These are phyloP conservation scores for Pyrgilauda ruficollis DNA, from an alignment of 2,113 vertebrate genomes.

Conservation along the genomic window DNA sequence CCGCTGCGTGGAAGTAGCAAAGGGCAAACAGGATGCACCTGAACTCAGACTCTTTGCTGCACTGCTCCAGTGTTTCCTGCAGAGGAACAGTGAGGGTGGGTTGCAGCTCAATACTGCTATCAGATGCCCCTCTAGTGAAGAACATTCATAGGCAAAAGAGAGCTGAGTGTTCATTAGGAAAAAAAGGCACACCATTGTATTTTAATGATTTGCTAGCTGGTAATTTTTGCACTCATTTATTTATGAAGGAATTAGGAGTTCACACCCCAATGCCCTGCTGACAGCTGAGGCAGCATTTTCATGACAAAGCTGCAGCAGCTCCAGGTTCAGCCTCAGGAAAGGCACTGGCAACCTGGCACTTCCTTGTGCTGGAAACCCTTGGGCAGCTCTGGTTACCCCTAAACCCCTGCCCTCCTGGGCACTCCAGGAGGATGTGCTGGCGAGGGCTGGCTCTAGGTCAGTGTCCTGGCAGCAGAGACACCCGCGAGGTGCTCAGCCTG, in stretches of 20 bases:
- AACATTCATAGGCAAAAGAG: neutral
- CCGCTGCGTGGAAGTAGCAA: slow-evolving; percentile 76
- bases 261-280: neutral
- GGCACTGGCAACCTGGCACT: neutral
- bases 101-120: rapidly evolving
- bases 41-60: slow-evolving; percentile 74
- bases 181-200: neutral
- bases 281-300: neutral
- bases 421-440: neutral
- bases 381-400: neutral
- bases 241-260: neutral
- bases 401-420: neutral
- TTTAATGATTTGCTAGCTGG: neutral
- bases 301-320: neutral
- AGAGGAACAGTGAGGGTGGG: neutral
- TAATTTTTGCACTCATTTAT: neutral
- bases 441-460: rapidly evolving
- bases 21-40: slow-evolving; percentile 73
- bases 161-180: neutral
- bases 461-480: neutral
- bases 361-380: rapidly evolving
- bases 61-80: slow-evolving; percentile 76
- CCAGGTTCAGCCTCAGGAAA: neutral
- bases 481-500: rapidly evolving
- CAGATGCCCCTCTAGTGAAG: neutral